Evolutionary conservation across 1,140 invertebrate genomes (phyloP), one percentile per base, ranked within the genome.

Genomic region (Colletes gigas): DNA sequence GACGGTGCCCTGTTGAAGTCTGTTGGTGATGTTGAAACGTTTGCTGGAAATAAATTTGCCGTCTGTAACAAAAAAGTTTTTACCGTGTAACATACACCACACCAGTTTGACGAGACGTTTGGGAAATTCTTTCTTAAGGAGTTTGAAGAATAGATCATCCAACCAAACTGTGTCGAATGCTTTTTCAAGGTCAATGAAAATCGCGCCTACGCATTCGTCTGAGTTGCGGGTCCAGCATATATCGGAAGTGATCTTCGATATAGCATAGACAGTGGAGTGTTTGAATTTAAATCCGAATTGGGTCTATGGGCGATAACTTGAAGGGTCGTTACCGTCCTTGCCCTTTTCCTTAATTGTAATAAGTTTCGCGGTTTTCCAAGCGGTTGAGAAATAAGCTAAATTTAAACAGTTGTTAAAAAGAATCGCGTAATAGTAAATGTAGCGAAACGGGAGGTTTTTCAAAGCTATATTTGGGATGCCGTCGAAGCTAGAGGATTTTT

Each of bases 341-440:
- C 44, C 50, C 39, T 78, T 82, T 47, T 73, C 73, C 65, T 62
- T 41, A 8, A 82, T 72, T 0, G 76, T 19, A 0, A 79, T 59
- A 30, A 73, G 21, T 55, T 54, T 62, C 0, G 75, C 68, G 4
- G 15, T 68, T 68, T 78, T 78, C 62, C 60, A 82, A 0, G 19
- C 7, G 0, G 8, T 3, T 8, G 67, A 72, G 4, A 66, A 81
- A 12, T 59, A 9, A 1, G n/a, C 21, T 4, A 30, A 4, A 4
- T 81, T 81, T 14, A 76, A 14, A 14, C 67, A 12, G 6, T 81
- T 76, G 1, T 81, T 81, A 8, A 81, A 76, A 0, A 81, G 3
- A 17, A 71, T 76, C 0, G 66, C 14, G 4, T 66, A 76, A 12
- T n/a, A 15, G 4, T 30, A 21, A 0, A 73, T 69, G 0, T 67